These are phyloP conservation scores for Drosophila watanabei DNA, from an alignment of 1,140 invertebrate species.

Conservation along the genomic window DNA sequence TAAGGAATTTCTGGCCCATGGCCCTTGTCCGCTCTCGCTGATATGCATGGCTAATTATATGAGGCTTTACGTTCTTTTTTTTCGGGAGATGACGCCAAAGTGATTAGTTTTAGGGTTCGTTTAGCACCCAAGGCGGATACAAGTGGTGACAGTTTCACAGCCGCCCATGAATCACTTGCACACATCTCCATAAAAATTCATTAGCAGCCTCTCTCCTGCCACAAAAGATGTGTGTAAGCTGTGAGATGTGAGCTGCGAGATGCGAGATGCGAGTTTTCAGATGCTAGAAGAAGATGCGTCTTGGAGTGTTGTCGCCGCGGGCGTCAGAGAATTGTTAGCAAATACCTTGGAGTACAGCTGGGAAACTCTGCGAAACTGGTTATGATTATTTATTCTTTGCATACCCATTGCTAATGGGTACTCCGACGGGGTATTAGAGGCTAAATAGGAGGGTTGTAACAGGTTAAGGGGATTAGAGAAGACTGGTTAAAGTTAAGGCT, in stretches of 20 bases:
- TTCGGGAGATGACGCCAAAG: conserved; percentile 21
- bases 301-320: conserved; percentile 50
- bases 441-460: conserved; percentile 5
- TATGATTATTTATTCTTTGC: conserved; percentile 57
- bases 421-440: background rate
- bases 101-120: conserved; percentile 27
- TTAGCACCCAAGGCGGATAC: conserved; percentile 27
- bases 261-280: conserved; percentile 1
- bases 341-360: conserved; percentile 55
- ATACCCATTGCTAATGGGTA: conserved; percentile 23
- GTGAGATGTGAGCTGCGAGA: no score
- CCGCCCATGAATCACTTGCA: conserved; percentile 42
- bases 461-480: background rate
- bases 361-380: conserved; percentile 75
- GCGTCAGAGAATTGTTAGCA: conserved; percentile 66
- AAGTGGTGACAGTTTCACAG: conserved; percentile 42
- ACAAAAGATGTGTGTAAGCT: conserved; percentile 12
- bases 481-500: background rate
- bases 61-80: conserved; percentile 3
- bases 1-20: conserved; percentile 35
- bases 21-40: conserved; percentile 28
- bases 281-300: conserved; percentile 26
- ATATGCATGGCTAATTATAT: conserved; percentile 48
- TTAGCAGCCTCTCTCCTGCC: conserved; percentile 50
- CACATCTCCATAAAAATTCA: conserved; percentile 56